Evolutionary conservation across 2,113 vertebrate species (phyloP).

Genomic region (Vimba vimba): DNA sequence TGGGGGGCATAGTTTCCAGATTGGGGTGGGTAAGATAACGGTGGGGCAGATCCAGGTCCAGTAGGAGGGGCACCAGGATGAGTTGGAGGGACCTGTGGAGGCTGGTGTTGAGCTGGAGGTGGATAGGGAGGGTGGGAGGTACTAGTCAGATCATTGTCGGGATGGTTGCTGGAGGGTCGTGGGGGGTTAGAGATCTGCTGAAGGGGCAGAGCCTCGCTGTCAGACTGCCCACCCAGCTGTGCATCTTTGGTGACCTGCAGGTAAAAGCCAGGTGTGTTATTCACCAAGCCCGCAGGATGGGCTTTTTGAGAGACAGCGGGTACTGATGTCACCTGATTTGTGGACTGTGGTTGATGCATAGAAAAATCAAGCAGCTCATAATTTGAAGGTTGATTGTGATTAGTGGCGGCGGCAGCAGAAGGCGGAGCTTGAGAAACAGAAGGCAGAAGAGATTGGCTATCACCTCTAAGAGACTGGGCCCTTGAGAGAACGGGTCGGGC

Average conservation of each 20-base stretch:
- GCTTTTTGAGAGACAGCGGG: constrained; percentile 68
- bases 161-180: constrained; percentile 51
- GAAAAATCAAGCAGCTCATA: constrained; percentile 85
- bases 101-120: constrained; percentile 58
- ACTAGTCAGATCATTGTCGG: constrained; percentile 14
- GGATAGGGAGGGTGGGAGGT: constrained; percentile 57
- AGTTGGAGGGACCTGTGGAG: constrained; percentile 46
- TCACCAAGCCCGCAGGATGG: constrained; percentile 54
- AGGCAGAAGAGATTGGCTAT: constrained; percentile 62
- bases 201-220: constrained; percentile 61
- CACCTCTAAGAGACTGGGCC: constrained; percentile 64
- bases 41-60: constrained; percentile 38
- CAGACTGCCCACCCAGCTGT: constrained; percentile 71
- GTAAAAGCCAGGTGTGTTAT: constrained; percentile 83
- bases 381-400: constrained; percentile 74
- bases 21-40: constrained; percentile 59
- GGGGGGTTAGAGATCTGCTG: constrained; percentile 54
- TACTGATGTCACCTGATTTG: constrained; percentile 60
- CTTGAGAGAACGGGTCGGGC: constrained; percentile 64
- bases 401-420: constrained; percentile 54
- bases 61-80: constrained; percentile 41
- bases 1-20: constrained; percentile 58
- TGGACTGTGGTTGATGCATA: constrained; percentile 74
- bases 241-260: constrained; percentile 91
- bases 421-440: constrained; percentile 67